Evolutionary conservation across 2,113 vertebrate genomes (phyloP).

Genomic region (Phylloscopus trochiloides): DNA sequence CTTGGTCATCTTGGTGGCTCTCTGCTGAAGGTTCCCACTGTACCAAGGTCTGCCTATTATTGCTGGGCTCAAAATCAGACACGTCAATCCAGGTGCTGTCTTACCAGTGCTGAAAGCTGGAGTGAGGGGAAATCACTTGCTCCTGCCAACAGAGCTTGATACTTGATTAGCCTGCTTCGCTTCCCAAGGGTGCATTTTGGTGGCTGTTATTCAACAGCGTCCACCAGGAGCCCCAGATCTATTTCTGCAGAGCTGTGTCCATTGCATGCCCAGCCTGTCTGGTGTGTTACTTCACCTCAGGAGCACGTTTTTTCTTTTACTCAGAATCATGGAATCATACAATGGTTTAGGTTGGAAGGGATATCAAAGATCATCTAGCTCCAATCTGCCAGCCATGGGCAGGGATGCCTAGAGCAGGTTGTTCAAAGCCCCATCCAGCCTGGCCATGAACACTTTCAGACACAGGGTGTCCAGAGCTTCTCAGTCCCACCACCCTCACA

Average conservation of each 20-base stretch:
- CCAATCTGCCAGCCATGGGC: accelerated
- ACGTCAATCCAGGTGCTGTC: not conserved
- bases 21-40: not conserved
- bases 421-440: not conserved
- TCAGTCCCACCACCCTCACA: not conserved
- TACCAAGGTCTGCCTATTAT: not conserved
- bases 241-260: not conserved
- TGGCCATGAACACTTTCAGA: not conserved
- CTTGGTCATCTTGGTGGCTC: not conserved
- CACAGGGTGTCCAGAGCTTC: not conserved
- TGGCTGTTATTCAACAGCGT: not conserved
- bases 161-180: not conserved
- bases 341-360: not conserved
- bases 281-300: not conserved
- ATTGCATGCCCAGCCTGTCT: not conserved
- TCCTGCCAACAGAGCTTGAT: accelerated
- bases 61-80: not conserved
- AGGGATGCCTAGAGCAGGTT: not conserved
- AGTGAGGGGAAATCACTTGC: not conserved
- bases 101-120: not conserved
- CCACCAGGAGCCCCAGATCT: not conserved
- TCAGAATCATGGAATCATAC: not conserved
- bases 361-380: not conserved
- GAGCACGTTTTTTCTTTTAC: not conserved
- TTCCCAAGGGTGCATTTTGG: not conserved